These are phyloP conservation scores for Drosophila elegans DNA, from an alignment of 1,140 invertebrate genomes.

Conservation along the genomic window DNA sequence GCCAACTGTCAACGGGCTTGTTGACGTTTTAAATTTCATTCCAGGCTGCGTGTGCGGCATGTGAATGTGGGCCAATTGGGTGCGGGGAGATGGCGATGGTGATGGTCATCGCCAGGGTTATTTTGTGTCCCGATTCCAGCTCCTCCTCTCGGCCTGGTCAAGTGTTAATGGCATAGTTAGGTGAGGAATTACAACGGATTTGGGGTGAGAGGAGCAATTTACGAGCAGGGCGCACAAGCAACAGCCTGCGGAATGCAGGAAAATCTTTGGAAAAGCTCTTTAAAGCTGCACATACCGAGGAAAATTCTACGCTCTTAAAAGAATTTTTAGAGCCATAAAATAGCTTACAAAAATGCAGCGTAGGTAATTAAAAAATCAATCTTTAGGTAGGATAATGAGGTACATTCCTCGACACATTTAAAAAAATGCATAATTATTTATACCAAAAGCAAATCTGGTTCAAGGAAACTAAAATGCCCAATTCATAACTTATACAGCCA, in stretches of 20 bases:
- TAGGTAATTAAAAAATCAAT: too few relatives aligned
- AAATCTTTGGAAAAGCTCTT: constrained; percentile 4
- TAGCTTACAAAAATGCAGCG: too few relatives aligned
- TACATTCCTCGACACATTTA: too few relatives aligned
- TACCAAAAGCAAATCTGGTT: too few relatives aligned
- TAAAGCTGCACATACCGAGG: neutral
- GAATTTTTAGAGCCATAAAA: neutral
- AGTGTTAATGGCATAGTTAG: constrained; percentile 58
- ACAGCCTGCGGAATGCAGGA: constrained; percentile 1
- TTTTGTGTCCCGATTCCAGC: constrained; percentile 13
- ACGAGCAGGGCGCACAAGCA: neutral
- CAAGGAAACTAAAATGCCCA: too few relatives aligned
- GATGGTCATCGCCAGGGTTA: constrained; percentile 28
- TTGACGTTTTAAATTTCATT: constrained; percentile 57
- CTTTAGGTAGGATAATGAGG: too few relatives aligned
- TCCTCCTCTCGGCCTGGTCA: constrained; percentile 27
- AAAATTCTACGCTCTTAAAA: neutral
- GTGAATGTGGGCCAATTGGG: constrained; percentile 9
- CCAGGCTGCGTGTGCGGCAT: constrained; percentile 33
- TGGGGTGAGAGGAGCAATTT: constrained; percentile 17
- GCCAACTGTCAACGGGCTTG: constrained; percentile 69
- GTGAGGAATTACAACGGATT: constrained; percentile 30
- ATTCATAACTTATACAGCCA: too few relatives aligned
- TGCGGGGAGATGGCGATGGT: constrained; percentile 12
- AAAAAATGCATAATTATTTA: too few relatives aligned